phyloP scores from a whole-genome alignment of 2,797 vertebrate genomes.

The Garrulus glandarius region DNA sequence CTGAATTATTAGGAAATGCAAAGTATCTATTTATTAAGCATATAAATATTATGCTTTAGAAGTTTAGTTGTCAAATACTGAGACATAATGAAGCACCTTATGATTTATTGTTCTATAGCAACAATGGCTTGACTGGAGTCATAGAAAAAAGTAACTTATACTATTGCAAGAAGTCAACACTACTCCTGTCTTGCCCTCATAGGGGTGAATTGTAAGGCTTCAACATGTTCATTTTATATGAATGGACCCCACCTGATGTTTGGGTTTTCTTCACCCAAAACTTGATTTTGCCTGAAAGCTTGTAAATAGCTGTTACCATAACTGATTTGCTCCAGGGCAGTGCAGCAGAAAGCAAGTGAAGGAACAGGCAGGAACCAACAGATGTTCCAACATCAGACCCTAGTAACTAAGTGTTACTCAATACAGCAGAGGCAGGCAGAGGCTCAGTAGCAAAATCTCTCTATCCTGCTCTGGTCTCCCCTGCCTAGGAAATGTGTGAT shows the following conservation, averaged over 20 bases:
- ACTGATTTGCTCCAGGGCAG: not conserved
- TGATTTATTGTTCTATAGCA: not conserved
- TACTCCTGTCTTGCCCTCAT: not conserved
- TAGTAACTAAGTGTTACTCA: not conserved
- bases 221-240: not conserved
- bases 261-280: slow-evolving; percentile 79
- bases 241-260: slow-evolving; percentile 59
- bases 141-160: not conserved
- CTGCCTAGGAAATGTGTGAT: not conserved
- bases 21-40: not conserved
- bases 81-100: not conserved
- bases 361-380: not conserved
- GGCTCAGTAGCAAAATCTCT: not conserved
- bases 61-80: not conserved
- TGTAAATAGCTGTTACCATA: slow-evolving; percentile 84
- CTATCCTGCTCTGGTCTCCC: not conserved
- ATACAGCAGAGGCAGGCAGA: not conserved
- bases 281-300: slow-evolving; percentile 81
- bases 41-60: not conserved
- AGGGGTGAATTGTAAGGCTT: not conserved
- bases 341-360: not conserved
- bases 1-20: not conserved
- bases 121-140: not conserved
- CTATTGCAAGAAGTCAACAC: not conserved
- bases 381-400: not conserved